Evolutionary conservation across 30 jellyfish, hydroid and myxozoan genomes (phyloP).

Genomic region (Phacellophora camtschatica): DNA sequence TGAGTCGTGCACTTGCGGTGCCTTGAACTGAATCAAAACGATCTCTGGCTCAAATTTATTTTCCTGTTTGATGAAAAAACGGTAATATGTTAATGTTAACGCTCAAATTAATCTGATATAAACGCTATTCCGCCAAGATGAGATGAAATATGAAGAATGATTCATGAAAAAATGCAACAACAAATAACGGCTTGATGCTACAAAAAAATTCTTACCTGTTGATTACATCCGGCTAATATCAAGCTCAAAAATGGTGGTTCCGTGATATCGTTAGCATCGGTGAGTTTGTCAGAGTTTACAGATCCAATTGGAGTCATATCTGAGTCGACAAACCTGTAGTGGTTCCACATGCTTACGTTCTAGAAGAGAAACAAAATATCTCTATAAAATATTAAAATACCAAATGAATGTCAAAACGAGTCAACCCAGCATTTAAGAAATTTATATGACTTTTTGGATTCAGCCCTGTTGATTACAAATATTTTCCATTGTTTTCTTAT

Average conservation of each 20-base stretch:
- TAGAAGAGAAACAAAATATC: neutral
- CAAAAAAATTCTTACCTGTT: neutral
- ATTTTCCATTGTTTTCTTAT: too few relatives aligned
- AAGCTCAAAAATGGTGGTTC: slow-evolving; percentile 20
- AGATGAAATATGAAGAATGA: too few relatives aligned
- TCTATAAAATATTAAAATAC: too few relatives aligned
- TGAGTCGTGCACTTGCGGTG: slow-evolving; percentile 41
- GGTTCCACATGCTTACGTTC: neutral
- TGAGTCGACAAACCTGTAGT: slow-evolving; percentile 42
- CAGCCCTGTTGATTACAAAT: too few relatives aligned
- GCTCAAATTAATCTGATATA: too few relatives aligned
- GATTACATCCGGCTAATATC: slow-evolving; percentile 37
- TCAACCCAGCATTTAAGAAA: too few relatives aligned
- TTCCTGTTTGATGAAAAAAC: too few relatives aligned
- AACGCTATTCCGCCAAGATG: too few relatives aligned
- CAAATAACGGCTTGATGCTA: neutral
- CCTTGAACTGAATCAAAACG: slow-evolving; percentile 45
- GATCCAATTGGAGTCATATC: slow-evolving; percentile 56
- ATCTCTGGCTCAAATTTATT: slow-evolving; percentile 22
- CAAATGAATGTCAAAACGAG: too few relatives aligned
- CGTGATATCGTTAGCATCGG: neutral
- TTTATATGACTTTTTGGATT: too few relatives aligned
- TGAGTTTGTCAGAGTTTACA: neutral
- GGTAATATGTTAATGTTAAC: too few relatives aligned
- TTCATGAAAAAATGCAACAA: too few relatives aligned